Evolutionary conservation across 2,797 vertebrate genomes (phyloP).

Genomic region (Sylvia borin): DNA sequence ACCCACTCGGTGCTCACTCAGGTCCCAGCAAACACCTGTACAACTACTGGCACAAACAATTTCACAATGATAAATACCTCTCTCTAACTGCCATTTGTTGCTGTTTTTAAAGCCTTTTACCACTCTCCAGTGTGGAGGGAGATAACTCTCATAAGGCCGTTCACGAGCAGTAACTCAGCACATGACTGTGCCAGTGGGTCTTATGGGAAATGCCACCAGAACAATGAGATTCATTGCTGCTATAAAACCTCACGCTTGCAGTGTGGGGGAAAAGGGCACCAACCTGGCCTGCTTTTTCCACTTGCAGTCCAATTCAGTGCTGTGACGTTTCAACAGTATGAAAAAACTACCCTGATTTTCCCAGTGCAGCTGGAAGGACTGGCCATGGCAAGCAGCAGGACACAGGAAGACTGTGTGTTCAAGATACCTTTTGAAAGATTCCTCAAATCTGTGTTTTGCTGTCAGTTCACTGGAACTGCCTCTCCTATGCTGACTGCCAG

Average conservation of each 20-base stretch:
- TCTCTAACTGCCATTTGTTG: not conserved
- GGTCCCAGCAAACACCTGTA: not conserved
- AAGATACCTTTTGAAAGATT: not conserved
- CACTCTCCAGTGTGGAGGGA: not conserved
- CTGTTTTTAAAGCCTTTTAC: not conserved
- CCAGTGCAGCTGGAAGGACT: not conserved
- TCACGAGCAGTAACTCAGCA: not conserved
- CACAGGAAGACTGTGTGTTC: fast-evolving
- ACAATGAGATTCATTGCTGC: not conserved
- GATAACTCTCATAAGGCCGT: not conserved
- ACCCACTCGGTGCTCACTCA: not conserved
- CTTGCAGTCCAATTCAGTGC: not conserved
- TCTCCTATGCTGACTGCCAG: not conserved
- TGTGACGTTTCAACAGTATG: not conserved
- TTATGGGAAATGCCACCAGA: not conserved
- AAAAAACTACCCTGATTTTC: not conserved
- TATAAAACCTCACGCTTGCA: not conserved
- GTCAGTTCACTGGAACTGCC: not conserved
- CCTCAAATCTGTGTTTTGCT: not conserved
- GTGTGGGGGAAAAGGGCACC: not conserved
- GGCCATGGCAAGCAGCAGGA: not conserved
- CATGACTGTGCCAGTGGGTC: not conserved
- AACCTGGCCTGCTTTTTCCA: not conserved
- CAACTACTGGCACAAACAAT: not conserved
- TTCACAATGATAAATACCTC: not conserved